These are phyloP conservation scores for Pseudopleuronectes americanus DNA, from an alignment of 2,797 vertebrate species.

Conservation along the genomic window DNA sequence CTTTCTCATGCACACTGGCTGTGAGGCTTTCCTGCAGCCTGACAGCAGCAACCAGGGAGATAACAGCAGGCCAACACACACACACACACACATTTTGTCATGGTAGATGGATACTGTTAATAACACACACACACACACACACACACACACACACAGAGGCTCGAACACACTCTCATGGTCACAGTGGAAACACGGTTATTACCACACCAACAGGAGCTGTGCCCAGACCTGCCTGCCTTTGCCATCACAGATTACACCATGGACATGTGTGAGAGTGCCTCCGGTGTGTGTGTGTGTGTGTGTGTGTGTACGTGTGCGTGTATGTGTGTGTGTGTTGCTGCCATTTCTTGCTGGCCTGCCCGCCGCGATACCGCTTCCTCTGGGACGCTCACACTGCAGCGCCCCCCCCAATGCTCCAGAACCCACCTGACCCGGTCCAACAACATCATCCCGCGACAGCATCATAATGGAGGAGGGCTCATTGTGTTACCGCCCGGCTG, in stretches of 20 bases:
- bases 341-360: conserved; percentile 74
- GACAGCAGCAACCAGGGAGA: conserved; percentile 76
- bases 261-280: conserved; percentile 45
- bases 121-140: conserved; percentile 46
- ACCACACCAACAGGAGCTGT: conserved; percentile 69
- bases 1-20: conserved; percentile 43
- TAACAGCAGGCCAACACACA: conserved; percentile 72
- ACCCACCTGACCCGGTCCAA: conserved; percentile 64
- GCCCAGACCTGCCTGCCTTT: conserved; percentile 75
- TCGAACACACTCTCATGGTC: conserved; percentile 47
- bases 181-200: conserved; percentile 76
- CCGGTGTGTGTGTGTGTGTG: conserved; percentile 39
- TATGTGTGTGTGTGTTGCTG: conserved; percentile 30
- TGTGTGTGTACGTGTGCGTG: conserved; percentile 39
- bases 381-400: conserved; percentile 47
- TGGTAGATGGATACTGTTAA: conserved; percentile 67
- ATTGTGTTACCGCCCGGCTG: conserved; percentile 57
- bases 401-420: conserved; percentile 28
- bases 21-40: conserved; percentile 73
- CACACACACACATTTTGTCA: conserved; percentile 61
- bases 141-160: conserved; percentile 14
- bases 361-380: conserved; percentile 71
- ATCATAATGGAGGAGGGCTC: conserved; percentile 45
- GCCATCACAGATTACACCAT: conserved; percentile 78
- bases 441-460: conserved; percentile 55